phyloP scores from a whole-genome alignment of 2,888 invertebrate species.

The Eupithecia centaureata region DNA sequence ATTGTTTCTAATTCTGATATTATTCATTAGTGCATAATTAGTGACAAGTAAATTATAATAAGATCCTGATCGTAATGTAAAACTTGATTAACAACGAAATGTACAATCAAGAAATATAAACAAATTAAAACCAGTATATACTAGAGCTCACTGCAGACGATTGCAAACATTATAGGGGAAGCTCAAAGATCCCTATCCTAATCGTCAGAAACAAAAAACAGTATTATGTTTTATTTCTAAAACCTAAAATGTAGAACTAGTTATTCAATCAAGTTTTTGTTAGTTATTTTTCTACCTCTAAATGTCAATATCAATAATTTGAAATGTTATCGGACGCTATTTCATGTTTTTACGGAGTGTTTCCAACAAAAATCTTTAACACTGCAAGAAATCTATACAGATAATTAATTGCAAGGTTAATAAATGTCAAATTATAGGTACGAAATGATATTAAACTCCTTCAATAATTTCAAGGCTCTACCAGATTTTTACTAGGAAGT shows the following conservation, averaged over 20 bases:
- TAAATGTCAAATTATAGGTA: background rate
- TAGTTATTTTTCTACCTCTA: background rate
- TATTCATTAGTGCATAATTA: too few relatives aligned
- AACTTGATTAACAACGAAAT: too few relatives aligned
- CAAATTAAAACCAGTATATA: too few relatives aligned
- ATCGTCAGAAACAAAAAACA: too few relatives aligned
- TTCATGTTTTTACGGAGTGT: background rate
- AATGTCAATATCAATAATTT: background rate
- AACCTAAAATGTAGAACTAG: background rate
- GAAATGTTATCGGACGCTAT: background rate
- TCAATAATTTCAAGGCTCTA: conserved; percentile 3
- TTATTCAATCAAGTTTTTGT: background rate
- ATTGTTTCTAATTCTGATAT: too few relatives aligned
- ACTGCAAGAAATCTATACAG: background rate
- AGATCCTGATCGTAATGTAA: too few relatives aligned
- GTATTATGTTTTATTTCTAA: background rate
- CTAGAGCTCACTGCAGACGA: too few relatives aligned
- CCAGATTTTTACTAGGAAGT: conserved; percentile 1
- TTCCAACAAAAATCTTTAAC: background rate
- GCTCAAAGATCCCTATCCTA: too few relatives aligned
- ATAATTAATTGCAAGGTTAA: background rate
- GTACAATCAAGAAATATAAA: too few relatives aligned
- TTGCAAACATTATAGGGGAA: too few relatives aligned
- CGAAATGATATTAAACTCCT: conserved; percentile 1
- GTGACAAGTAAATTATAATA: too few relatives aligned